Evolutionary conservation across 2,797 vertebrate species (phyloP), one percentile per base, ranked within the genome.

Genomic region (Acestrorhynchus altus): DNA sequence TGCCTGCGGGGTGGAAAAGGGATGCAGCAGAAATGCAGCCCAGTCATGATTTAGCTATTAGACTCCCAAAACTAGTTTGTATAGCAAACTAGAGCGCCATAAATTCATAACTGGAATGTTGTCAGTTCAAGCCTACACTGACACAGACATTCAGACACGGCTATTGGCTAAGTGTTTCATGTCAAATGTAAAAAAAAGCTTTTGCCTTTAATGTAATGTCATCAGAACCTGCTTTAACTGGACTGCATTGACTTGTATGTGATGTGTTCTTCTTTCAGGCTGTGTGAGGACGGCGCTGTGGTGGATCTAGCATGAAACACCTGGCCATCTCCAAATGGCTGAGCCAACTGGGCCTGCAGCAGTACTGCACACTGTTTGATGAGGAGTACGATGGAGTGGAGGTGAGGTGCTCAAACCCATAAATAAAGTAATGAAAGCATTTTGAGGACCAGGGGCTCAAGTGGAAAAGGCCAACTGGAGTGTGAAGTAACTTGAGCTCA

Each of bases 241-340:
- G 12, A 12, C 39, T 49, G 12, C 13, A 22, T 26, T 28, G 1
- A 56, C 42, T 35, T 35, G 31, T 35, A 35, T 6, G 31, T 35
- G 31, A 2, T 64, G 11, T 49, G 49, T 22, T 31, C 5, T 35
- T 78, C 63, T 12, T 63, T 67, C 31, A 44, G 63, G 35, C 18
- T 52, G 39, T 57, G 31, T 57, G 59, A 66, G 56, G 67, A n/a
- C 47, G 24, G 18, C 44, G 47, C 11, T 46, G 35, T 59, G 63
- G 66, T 56, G 39, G 35, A n/a, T 68, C 54, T 39, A 78, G 75
- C 69, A 95, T 93, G 93, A 95, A 94, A 83, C 92, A 93, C 81
- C 88, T 94, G 76, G 84, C 93, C 0, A 93, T 95, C 83, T 93
- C 90, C 40, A 91, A 92, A 77, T 95, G 94, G 92, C 82, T 96